Evolutionary conservation across 2,888 invertebrate genomes (phyloP), one percentile per base, ranked within the genome.

Genomic region (Apamea monoglypha): DNA sequence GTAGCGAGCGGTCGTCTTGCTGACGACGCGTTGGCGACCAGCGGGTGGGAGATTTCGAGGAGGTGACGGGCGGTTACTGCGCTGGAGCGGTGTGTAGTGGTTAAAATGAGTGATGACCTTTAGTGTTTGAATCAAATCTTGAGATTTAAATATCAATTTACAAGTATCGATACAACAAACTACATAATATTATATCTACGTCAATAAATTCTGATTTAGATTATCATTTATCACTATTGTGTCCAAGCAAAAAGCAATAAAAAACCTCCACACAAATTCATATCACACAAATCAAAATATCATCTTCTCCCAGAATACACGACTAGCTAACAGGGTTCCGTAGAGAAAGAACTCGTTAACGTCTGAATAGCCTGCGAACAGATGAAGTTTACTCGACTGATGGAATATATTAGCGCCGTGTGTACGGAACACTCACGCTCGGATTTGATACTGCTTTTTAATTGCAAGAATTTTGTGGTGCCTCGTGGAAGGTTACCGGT

Each of bases 371-470:
- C 66, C 76, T 85, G 89, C 90, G 88, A 88, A 84, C 89, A 91
- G 93, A 93, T 93, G 93, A 91, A 91, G 94, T 94, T 93, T 93
- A 91, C 94, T 85, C 92, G 89, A 90, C 80, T 93, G 95, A 95
- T 95, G 94, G 95, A 95, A 95, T 94, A 94, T 92, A 94, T 95
- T 94, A 95, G 88, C 91, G 91, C 64, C 36, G 12, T 88, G 83
- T 89, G 77, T 88, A 79, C 79, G 63, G 47, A 84, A 83, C 87
- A 75, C 86, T 84, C 74, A 61, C 47, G 63, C 29, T 14, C 12
- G 78, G 82, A 89, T 90, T 90, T 89, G 83, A 84, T 83, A 83
- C 82, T 64, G 72, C 72, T 81, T 81, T 89, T 81, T 88, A 88
- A 89, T 88, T 89, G 84, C 80, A 77, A 84, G 84, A 87, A 81